Percentiles rank a stretch among this genome's conserved stretches.
These are phyloP conservation scores for Pagetopsis macropterus DNA, from an alignment of 2,797 vertebrate genomes.

Conservation along the genomic window DNA sequence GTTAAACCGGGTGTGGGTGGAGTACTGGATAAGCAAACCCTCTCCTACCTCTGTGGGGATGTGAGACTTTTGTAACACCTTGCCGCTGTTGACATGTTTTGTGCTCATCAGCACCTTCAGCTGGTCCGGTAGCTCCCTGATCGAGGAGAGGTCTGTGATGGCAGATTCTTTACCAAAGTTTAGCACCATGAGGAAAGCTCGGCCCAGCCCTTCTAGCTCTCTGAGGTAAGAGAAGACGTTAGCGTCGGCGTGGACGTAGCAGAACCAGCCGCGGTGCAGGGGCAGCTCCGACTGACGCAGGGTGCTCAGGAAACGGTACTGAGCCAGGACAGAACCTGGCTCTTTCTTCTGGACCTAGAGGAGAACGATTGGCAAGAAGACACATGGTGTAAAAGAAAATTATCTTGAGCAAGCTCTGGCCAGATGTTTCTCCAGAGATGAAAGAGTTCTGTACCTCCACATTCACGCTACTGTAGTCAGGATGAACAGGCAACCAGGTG, in stretches of 20 bases:
- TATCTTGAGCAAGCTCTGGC: not conserved
- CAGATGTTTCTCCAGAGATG: not conserved
- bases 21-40: slow-evolving; percentile 90
- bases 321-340: slow-evolving; percentile 81
- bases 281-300: slow-evolving; percentile 85
- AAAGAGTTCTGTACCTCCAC: slow-evolving; percentile 85
- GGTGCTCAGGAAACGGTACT: slow-evolving; percentile 86
- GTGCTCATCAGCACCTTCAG: slow-evolving; percentile 87
- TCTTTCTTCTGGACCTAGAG: slow-evolving; percentile 84
- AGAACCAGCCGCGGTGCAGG: slow-evolving; percentile 93
- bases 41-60: slow-evolving; percentile 86
- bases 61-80: slow-evolving; percentile 69
- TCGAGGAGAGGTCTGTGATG: slow-evolving; percentile 79
- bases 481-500: slow-evolving; percentile 90
- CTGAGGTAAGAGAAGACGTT: slow-evolving; percentile 87
- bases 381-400: not conserved
- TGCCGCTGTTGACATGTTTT: slow-evolving; percentile 55
- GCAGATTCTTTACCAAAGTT: slow-evolving; percentile 86
- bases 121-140: slow-evolving; percentile 82
- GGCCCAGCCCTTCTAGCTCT: slow-evolving; percentile 89
- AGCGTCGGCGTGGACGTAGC: slow-evolving; percentile 83
- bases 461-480: slow-evolving; percentile 85
- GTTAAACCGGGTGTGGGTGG: slow-evolving; percentile 80
- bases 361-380: not conserved
- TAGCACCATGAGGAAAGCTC: slow-evolving; percentile 89